phyloP scores from a whole-genome alignment of 2,888 invertebrate genomes.

The Odontothrips loti region DNA sequence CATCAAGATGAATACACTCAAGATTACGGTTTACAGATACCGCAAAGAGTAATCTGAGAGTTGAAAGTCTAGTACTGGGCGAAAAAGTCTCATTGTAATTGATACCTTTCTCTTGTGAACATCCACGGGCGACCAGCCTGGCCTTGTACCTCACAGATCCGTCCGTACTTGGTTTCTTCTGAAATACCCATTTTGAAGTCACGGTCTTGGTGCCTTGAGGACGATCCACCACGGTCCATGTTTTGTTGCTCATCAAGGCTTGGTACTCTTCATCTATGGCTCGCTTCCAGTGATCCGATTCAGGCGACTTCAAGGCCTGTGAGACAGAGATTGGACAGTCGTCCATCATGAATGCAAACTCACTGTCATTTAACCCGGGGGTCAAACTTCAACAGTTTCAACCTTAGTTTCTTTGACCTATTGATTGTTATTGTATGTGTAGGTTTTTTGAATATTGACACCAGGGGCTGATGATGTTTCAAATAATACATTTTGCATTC shows the following conservation, averaged over 20 bases:
- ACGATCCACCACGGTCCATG: background rate
- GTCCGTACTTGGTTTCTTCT: background rate
- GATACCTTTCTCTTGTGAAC: background rate
- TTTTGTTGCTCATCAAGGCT: background rate
- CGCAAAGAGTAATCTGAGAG: background rate
- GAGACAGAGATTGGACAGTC: background rate
- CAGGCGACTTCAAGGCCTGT: background rate
- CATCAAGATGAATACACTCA: background rate
- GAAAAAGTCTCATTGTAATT: background rate
- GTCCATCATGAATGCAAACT: background rate
- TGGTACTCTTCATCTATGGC: background rate
- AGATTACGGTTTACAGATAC: background rate
- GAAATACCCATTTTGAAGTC: background rate
- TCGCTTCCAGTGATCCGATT: background rate
- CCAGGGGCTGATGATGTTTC: slow-evolving; percentile 28
- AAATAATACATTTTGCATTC: slow-evolving; percentile 1
- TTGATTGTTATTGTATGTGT: background rate
- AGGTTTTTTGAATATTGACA: slow-evolving; percentile 4
- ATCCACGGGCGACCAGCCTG: background rate
- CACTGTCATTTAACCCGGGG: background rate
- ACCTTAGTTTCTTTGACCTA: slow-evolving; percentile 27
- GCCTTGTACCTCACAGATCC: background rate
- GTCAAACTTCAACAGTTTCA: too few relatives aligned
- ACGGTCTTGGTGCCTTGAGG: background rate
- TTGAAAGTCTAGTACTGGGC: background rate